Base-by-base conservation (phyloP, 2,888 invertebrate genomes). In the Heliconius ethilla region DNA sequence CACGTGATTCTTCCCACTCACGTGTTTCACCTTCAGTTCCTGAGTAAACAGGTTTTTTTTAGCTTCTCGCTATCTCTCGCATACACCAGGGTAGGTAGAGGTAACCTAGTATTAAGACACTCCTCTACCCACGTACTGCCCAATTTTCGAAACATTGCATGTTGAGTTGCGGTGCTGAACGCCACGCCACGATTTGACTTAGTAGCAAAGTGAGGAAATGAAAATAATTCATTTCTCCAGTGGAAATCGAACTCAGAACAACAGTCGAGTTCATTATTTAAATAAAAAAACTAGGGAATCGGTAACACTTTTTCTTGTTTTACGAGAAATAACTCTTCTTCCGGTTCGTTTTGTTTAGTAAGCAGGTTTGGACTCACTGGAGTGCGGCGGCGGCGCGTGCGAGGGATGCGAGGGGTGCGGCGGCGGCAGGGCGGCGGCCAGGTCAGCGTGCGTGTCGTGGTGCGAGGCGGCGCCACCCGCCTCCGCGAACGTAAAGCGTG, bases 361-460 rank as follows among this genome's bases (percentile, higher is more conserved):
- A 51, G 9, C 13, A 2, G 22, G 55, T 5, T 18, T 15, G 18
- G 2, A 27, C 63, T 63, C 27, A 63, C 63, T 15, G 27, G 63
- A 6, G 27, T 63, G 84, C 73, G 86, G 83, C 78, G 87, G 89
- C 81, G 93, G 92, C 85, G 93, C 88, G 27, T 22, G 70, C 55
- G 70, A 18, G 75, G 84, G 80, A 22, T 22, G 70, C 55, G 70
- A 18, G 75, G 84, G 80, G 79, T 82, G 84, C 76, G 86, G 83
- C 79, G 87, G 89, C 81, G 93, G 93, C 86, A 93, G 88, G 82
- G 94, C 93, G 85, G 93, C 90, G 80, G 96, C 95, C 59, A 96
- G 94, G 90, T 97, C 97, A 88, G 97, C 96, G 87, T 96, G 95
- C 72, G 97, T 96, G 89, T 97, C 97, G 89, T 97, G 97, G 94